Conservation (phyloP, 1,140 invertebrate genomes). For the Nymphalis io region DNA sequence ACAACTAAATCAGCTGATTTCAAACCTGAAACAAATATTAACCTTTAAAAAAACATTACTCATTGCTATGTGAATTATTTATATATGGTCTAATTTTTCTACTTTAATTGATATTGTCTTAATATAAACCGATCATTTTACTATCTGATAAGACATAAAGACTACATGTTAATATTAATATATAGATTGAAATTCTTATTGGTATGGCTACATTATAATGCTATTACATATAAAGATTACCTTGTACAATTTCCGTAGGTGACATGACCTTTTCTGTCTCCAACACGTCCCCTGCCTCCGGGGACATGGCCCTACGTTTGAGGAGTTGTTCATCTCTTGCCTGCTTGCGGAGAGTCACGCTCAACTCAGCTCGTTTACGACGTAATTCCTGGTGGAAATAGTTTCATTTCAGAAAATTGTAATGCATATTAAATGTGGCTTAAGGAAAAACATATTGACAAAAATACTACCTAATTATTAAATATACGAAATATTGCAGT, state of each 20-base stretch:
- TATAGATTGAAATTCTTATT: too few species aligned
- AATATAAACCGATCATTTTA: too few species aligned
- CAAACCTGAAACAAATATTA: slow-evolving; percentile 65
- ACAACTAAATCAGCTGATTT: slow-evolving; percentile 82
- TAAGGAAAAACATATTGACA: too few species aligned
- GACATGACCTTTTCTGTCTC: slow-evolving; percentile 51
- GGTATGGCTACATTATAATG: not conserved
- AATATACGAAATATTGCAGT: not conserved
- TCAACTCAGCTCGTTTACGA: slow-evolving; percentile 92
- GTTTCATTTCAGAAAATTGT: not conserved
- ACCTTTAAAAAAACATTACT: not conserved
- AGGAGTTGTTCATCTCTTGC: slow-evolving; percentile 97
- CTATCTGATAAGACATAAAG: too few species aligned
- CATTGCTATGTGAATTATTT: too few species aligned
- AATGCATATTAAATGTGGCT: not conserved
- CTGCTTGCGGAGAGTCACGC: slow-evolving; percentile 94
- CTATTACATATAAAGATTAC: slow-evolving; percentile 56
- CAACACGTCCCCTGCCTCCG: slow-evolving; percentile 61
- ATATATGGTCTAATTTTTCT: too few species aligned
- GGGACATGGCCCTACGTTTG: slow-evolving; percentile 93
- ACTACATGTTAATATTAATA: too few species aligned
- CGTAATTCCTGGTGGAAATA: slow-evolving; percentile 87
- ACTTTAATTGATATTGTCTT: too few species aligned
- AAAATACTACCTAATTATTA: not conserved
- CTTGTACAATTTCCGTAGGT: slow-evolving; percentile 84